phyloP scores from a whole-genome alignment of 2,113 vertebrate species.

The Limnothrissa miodon region DNA sequence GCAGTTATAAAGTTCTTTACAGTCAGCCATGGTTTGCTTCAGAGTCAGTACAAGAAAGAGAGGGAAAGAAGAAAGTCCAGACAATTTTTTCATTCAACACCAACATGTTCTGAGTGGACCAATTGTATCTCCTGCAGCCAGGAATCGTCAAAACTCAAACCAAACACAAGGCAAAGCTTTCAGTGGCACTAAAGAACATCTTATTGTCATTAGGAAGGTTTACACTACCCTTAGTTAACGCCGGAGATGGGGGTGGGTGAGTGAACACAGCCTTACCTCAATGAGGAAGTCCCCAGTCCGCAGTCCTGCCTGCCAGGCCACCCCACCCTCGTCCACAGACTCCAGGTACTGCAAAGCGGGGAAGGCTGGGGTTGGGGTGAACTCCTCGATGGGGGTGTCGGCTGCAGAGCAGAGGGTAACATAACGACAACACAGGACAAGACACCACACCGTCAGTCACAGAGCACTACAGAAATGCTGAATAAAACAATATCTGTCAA shows the following conservation, averaged over 20 bases:
- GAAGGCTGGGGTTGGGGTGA: slow-evolving; percentile 49
- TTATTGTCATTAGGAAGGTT: background rate
- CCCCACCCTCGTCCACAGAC: slow-evolving; percentile 51
- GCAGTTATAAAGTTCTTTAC: background rate
- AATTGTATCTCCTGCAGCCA: background rate
- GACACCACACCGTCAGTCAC: background rate
- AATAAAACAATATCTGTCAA: background rate
- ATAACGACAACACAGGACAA: background rate
- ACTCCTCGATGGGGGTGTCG: slow-evolving; percentile 52
- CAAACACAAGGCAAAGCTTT: background rate
- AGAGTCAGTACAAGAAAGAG: background rate
- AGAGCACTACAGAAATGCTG: background rate
- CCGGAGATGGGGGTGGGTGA: too few relatives aligned
- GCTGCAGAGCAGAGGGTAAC: slow-evolving; percentile 27
- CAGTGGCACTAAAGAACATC: background rate
- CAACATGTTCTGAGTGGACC: background rate
- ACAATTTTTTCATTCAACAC: background rate
- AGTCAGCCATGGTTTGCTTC: background rate
- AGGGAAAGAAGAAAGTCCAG: background rate
- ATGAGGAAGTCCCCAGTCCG: slow-evolving; percentile 52
- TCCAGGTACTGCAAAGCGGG: slow-evolving; percentile 52
- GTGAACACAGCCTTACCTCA: slow-evolving; percentile 32
- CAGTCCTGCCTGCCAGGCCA: slow-evolving; percentile 50
- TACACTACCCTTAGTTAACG: background rate
- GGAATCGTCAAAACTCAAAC: background rate